Conservation (phyloP, 2,888 invertebrate species). For the Coleophora deauratella region DNA sequence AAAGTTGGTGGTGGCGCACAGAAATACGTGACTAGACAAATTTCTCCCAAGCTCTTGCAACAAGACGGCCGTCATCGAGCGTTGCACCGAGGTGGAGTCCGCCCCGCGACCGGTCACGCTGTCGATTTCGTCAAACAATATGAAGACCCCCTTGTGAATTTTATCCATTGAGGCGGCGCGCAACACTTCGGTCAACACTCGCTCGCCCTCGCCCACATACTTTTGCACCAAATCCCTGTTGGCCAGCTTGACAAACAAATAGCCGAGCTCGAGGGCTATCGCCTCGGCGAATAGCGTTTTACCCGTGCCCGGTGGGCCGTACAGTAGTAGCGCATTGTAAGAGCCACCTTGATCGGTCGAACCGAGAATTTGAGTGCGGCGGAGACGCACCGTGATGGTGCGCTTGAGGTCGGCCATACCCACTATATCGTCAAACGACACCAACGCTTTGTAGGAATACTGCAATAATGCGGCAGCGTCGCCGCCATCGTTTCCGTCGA, state of each 20-base stretch:
- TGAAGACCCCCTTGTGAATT: not conserved
- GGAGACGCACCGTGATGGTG: no score
- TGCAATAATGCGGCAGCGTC: no score
- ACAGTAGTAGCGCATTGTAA: not conserved
- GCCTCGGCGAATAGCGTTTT: not conserved
- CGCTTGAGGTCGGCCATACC: no score
- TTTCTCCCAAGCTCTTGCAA: not conserved
- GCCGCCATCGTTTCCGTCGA: no score
- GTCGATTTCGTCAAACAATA: not conserved
- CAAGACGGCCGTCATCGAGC: not conserved
- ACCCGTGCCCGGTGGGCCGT: not conserved
- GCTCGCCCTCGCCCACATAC: not conserved
- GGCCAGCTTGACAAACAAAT: not conserved
- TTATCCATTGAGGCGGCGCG: not conserved
- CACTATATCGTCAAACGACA: no score
- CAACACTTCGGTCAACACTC: not conserved
- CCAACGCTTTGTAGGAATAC: no score
- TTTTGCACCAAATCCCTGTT: not conserved
- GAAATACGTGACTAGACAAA: not conserved
- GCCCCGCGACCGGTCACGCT: not conserved
- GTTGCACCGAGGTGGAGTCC: not conserved
- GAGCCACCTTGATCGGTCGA: no score
- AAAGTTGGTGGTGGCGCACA: not conserved
- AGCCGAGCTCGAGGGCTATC: not conserved
- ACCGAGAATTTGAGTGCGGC: no score